These are phyloP conservation scores for Tribolium castaneum DNA, from an alignment of 1,140 invertebrate species.

Conservation along the genomic window DNA sequence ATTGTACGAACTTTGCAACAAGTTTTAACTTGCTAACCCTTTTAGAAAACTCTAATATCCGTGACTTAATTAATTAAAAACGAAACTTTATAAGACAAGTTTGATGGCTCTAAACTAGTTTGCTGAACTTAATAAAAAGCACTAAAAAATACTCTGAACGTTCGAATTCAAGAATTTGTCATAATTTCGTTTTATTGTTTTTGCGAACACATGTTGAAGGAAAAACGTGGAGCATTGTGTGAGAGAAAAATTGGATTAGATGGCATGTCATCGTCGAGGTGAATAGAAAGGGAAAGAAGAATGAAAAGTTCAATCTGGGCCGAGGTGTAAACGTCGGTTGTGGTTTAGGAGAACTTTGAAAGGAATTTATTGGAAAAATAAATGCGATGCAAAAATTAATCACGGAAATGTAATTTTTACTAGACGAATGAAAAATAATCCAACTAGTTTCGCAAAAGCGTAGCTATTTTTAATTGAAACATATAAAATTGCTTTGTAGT, in stretches of 20 bases:
- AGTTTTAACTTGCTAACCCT: background rate
- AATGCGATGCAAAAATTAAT: background rate
- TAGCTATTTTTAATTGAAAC: background rate
- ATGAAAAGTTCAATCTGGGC: slow-evolving; percentile 2
- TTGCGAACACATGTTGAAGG: background rate
- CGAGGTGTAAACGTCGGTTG: background rate
- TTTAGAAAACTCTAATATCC: background rate
- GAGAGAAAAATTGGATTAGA: slow-evolving; percentile 8
- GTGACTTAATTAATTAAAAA: background rate
- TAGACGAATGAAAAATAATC: background rate
- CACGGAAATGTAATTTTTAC: too few species aligned
- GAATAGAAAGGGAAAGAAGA: background rate
- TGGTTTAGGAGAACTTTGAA: too few species aligned
- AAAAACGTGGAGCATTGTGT: background rate
- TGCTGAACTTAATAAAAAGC: background rate
- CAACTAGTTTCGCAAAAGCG: background rate
- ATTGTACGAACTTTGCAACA: background rate
- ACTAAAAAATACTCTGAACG: too few species aligned
- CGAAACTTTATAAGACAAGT: background rate
- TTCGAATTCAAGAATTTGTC: too few species aligned
- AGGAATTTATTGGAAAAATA: background rate
- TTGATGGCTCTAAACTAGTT: background rate
- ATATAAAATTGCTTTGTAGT: background rate
- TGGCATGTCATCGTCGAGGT: background rate
- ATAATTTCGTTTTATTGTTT: background rate